Evolutionary conservation across 2,113 vertebrate species (phyloP).

Genomic region (Amphiprion percula): DNA sequence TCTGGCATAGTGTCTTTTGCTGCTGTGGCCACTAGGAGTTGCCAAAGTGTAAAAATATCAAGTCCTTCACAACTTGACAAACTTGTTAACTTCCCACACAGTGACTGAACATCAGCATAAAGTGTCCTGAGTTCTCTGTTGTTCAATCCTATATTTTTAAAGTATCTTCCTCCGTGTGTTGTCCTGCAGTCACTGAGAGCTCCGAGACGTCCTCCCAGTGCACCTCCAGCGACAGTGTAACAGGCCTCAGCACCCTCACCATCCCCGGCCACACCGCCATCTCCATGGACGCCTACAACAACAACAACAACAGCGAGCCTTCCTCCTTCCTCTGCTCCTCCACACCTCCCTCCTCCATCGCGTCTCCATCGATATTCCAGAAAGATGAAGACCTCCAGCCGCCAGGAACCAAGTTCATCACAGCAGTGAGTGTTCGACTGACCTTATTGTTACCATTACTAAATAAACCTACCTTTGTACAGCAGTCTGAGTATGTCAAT

Average conservation of each 20-base stretch:
- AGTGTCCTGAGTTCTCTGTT: not conserved
- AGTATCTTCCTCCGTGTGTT: conserved; percentile 2
- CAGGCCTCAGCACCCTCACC: conserved; percentile 67
- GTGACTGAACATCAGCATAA: not conserved
- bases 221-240: conserved; percentile 81
- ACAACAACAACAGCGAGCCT: conserved; percentile 61
- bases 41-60: conserved; percentile 2
- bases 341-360: conserved; percentile 62
- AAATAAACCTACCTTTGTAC: too few relatives aligned
- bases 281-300: conserved; percentile 75
- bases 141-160: not conserved
- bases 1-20: not conserved
- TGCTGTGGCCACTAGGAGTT: conserved; percentile 47
- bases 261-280: conserved; percentile 54
- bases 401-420: conserved; percentile 79
- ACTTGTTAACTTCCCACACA: too few relatives aligned
- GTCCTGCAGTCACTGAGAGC: conserved; percentile 79
- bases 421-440: conserved; percentile 78
- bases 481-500: too few relatives aligned
- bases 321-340: conserved; percentile 76
- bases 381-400: conserved; percentile 76
- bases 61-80: not conserved
- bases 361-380: conserved; percentile 72
- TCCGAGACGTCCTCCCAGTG: conserved; percentile 85
- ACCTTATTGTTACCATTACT: too few relatives aligned